These are phyloP conservation scores for Buteo buteo DNA, from an alignment of 2,113 vertebrate species.

Conservation along the genomic window DNA sequence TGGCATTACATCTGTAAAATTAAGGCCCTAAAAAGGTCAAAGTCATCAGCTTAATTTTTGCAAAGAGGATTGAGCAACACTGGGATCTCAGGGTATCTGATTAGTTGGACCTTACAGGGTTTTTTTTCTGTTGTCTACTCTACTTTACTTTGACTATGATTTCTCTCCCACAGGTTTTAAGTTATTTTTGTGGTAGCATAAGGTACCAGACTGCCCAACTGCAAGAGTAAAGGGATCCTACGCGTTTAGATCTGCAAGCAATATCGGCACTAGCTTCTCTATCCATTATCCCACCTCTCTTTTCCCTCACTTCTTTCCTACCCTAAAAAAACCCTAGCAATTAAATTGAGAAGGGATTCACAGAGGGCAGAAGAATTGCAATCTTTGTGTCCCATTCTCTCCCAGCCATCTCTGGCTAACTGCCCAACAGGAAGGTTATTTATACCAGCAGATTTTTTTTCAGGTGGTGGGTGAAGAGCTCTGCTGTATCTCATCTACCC, in stretches of 20 bases:
- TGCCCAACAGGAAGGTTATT: not conserved
- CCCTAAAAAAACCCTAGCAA: not conserved
- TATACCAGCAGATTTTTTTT: not conserved
- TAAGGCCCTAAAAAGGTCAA: conserved; percentile 51
- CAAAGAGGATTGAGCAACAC: not conserved
- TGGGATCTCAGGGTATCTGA: not conserved
- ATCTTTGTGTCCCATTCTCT: not conserved
- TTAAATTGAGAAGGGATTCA: not conserved
- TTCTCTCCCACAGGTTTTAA: not conserved
- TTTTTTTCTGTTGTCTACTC: not conserved
- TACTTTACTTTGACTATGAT: not conserved
- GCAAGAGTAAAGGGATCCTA: not conserved
- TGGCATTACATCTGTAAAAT: conserved; percentile 38
- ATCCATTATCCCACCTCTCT: not conserved
- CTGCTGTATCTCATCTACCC: not conserved
- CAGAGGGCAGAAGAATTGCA: not conserved
- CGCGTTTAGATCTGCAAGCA: not conserved
- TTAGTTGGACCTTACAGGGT: not conserved
- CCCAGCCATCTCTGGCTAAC: not conserved
- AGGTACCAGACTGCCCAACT: not conserved
- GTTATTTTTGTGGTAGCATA: not conserved
- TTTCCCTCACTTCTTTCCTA: not conserved
- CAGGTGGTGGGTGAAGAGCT: not conserved
- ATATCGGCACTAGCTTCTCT: not conserved
- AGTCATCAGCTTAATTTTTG: conserved; percentile 51